Percentiles rank a stretch among this genome's conserved stretches.
Conservation (phyloP, 2,797 vertebrate species). For the Synaphobranchus kaupii region DNA sequence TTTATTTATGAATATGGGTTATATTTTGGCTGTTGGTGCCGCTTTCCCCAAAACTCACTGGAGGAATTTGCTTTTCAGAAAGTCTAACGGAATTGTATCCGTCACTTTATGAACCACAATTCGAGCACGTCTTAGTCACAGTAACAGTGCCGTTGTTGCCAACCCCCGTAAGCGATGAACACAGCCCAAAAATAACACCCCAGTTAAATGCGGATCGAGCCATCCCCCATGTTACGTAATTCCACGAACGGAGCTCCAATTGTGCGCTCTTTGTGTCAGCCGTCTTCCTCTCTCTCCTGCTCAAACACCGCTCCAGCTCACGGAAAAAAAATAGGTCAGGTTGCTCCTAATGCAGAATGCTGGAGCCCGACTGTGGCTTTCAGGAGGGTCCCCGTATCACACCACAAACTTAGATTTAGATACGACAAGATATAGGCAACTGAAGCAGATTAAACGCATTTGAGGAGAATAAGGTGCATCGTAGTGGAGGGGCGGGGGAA, state of each 20-base stretch:
- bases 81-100: neutral
- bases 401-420: neutral
- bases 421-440: neutral
- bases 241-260: slow-evolving; percentile 23
- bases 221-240: slow-evolving; percentile 3
- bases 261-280: slow-evolving; percentile 17
- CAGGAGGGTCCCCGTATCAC: slow-evolving; percentile 8
- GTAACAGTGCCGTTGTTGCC: neutral
- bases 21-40: neutral
- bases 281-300: neutral
- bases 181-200: slow-evolving; percentile 22
- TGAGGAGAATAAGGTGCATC: neutral
- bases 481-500: too few relatives aligned
- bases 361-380: neutral
- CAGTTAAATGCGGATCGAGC: slow-evolving; percentile 5
- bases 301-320: neutral
- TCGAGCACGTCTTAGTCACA: neutral
- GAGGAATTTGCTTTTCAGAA: neutral
- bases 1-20: neutral
- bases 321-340: slow-evolving; percentile 31
- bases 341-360: neutral
- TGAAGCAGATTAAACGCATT: neutral
- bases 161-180: neutral
- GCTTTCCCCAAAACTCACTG: neutral
- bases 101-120: neutral